Percentiles rank a stretch among this genome's conserved stretches.
These are phyloP conservation scores for Piscicola geometra DNA, from an alignment of 2,888 invertebrate genomes.

Conservation along the genomic window DNA sequence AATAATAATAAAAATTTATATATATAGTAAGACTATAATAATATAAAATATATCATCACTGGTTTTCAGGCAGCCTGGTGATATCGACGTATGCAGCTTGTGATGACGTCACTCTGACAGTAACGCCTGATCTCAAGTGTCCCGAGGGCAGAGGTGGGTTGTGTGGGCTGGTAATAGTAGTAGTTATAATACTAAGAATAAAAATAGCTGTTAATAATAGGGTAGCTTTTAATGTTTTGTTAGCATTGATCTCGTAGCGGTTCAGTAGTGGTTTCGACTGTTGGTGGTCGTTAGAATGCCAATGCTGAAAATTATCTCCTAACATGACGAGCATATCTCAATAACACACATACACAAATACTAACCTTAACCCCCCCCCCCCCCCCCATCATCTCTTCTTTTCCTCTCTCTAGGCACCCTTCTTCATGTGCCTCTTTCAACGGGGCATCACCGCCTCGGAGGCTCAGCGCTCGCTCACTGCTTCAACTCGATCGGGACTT, in stretches of 20 bases:
- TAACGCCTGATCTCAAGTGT: slow-evolving; percentile 82
- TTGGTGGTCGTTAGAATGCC: neutral
- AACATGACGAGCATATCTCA: no score
- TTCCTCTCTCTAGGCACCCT: slow-evolving; percentile 63
- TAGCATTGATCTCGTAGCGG: neutral
- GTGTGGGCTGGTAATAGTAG: neutral
- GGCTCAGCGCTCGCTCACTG: slow-evolving; percentile 90
- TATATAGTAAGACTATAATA: no score
- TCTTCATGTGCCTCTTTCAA: slow-evolving; percentile 63
- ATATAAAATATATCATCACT: no score
- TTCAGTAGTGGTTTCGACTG: neutral
- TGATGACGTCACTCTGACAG: slow-evolving; percentile 73
- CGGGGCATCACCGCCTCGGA: slow-evolving; percentile 62
- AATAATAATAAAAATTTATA: no score
- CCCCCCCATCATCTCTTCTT: no score
- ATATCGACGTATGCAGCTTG: slow-evolving; percentile 95
- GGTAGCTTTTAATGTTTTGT: neutral
- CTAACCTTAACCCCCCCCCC: no score
- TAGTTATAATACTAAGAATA: neutral
- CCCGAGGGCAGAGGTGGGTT: slow-evolving; percentile 22
- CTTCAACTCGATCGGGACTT: slow-evolving; percentile 75
- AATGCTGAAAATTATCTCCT: no score
- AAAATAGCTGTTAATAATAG: neutral
- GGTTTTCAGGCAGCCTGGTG: slow-evolving; percentile 73
- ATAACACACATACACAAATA: no score